These are phyloP conservation scores for Tribolium madens DNA, from an alignment of 1,140 invertebrate genomes.

Conservation along the genomic window DNA sequence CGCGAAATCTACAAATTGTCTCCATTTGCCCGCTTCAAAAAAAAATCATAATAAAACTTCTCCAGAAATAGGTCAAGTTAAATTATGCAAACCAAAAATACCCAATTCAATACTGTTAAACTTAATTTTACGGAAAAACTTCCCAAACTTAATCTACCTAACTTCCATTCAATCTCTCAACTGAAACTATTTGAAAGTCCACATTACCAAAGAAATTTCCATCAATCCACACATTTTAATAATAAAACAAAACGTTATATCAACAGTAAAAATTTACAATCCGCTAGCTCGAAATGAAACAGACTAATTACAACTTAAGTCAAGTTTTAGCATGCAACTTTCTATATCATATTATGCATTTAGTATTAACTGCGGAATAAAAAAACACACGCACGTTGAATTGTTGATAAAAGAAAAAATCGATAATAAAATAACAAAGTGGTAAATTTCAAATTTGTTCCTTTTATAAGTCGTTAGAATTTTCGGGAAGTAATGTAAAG, in stretches of 20 bases:
- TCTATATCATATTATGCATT: neutral
- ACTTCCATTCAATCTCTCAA: neutral
- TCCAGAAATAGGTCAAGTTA: neutral
- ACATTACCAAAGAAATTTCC: neutral
- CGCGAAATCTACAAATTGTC: neutral
- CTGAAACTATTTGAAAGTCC: neutral
- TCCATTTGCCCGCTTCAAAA: neutral
- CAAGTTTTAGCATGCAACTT: neutral
- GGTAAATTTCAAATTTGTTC: constrained; percentile 13
- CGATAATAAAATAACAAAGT: neutral
- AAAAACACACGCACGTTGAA: constrained; percentile 1
- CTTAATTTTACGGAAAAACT: constrained; percentile 26
- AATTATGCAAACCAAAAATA: constrained; percentile 22
- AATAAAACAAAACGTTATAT: neutral
- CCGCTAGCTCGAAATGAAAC: neutral
- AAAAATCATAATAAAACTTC: neutral
- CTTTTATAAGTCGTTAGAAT: constrained; percentile 14
- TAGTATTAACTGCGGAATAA: neutral
- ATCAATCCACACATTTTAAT: neutral
- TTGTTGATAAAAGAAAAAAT: neutral
- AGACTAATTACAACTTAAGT: neutral
- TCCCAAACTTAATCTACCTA: constrained; percentile 14
- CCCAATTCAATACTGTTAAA: neutral
- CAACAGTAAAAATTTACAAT: neutral
- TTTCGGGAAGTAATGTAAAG: neutral